phyloP scores from a whole-genome alignment of 2,888 invertebrate genomes.

The Rutpela maculata region DNA sequence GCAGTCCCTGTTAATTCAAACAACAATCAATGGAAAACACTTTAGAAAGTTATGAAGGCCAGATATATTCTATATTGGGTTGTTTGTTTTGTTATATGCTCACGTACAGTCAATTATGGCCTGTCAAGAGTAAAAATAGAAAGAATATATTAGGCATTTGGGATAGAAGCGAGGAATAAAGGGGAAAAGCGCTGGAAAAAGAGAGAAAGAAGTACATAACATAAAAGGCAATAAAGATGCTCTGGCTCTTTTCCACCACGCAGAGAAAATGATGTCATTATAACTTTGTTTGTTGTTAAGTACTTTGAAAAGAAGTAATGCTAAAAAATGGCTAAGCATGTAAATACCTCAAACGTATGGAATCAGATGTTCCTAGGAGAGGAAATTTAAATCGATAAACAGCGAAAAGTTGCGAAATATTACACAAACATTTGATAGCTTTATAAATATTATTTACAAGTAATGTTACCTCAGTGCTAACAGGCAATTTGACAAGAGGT shows the following conservation, averaged over 20 bases:
- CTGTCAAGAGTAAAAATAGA: neutral
- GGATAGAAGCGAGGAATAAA: neutral
- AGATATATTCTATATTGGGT: neutral
- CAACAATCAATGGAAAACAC: neutral
- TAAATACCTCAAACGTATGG: neutral
- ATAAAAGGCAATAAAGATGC: neutral
- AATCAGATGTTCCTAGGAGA: too few relatives aligned
- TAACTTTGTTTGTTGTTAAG: neutral
- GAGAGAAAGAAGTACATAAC: neutral
- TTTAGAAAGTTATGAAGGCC: neutral
- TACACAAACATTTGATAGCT: too few relatives aligned
- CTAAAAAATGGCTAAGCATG: neutral
- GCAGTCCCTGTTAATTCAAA: neutral
- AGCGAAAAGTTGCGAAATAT: too few relatives aligned
- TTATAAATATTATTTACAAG: too few relatives aligned
- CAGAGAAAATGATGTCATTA: neutral
- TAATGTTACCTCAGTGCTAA: too few relatives aligned
- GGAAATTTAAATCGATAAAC: too few relatives aligned
- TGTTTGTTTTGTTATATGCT: neutral
- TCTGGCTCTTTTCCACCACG: neutral
- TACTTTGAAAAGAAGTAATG: neutral
- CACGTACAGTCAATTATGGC: neutral
- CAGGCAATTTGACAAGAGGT: too few relatives aligned
- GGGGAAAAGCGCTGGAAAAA: neutral
- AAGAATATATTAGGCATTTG: conserved; percentile 2